phyloP scores from a whole-genome alignment of 2,888 invertebrate genomes.

The Aromia moschata region DNA sequence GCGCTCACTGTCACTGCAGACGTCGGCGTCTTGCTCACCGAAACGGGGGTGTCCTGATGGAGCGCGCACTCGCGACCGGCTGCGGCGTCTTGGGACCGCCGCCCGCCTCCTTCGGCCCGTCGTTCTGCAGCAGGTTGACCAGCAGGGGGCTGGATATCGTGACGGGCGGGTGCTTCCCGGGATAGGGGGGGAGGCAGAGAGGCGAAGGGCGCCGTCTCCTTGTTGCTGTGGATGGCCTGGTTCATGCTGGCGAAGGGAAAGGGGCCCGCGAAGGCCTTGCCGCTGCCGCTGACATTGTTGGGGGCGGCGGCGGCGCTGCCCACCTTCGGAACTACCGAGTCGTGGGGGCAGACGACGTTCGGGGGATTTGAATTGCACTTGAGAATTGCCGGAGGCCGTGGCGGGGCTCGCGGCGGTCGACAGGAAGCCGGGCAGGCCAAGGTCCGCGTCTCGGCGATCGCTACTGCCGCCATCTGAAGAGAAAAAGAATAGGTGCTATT shows the following conservation, averaged over 20 bases:
- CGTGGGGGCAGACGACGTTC: slow-evolving; percentile 88
- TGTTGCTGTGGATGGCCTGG: slow-evolving; percentile 74
- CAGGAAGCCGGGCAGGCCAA: slow-evolving; percentile 44
- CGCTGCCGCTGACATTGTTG: slow-evolving; percentile 52
- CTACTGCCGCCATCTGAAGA: slow-evolving; percentile 44
- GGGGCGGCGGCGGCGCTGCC: slow-evolving; percentile 42
- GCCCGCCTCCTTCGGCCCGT: slow-evolving; percentile 65
- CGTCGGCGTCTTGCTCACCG: slow-evolving; percentile 18
- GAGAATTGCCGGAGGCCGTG: slow-evolving; percentile 45
- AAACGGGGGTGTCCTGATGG: slow-evolving; percentile 25
- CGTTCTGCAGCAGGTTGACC: slow-evolving; percentile 91
- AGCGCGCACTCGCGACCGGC: slow-evolving; percentile 57
- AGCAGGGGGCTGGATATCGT: slow-evolving; percentile 88
- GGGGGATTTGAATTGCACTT: slow-evolving; percentile 72
- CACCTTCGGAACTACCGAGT: slow-evolving; percentile 64
- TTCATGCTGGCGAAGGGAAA: slow-evolving; percentile 94
- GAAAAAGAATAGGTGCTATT: no score
- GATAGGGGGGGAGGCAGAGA: slow-evolving; percentile 48
- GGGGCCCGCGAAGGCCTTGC: slow-evolving; percentile 69
- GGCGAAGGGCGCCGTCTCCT: slow-evolving; percentile 51
- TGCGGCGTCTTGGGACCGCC: slow-evolving; percentile 53
- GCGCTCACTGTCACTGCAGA: slow-evolving; percentile 32
- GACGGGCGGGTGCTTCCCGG: slow-evolving; percentile 63
- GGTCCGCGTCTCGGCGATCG: slow-evolving; percentile 37
- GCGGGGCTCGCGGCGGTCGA: slow-evolving; percentile 42